These are phyloP conservation scores for Poeciliopsis occidentalis DNA, from an alignment of 2,113 vertebrate species.

Conservation along the genomic window DNA sequence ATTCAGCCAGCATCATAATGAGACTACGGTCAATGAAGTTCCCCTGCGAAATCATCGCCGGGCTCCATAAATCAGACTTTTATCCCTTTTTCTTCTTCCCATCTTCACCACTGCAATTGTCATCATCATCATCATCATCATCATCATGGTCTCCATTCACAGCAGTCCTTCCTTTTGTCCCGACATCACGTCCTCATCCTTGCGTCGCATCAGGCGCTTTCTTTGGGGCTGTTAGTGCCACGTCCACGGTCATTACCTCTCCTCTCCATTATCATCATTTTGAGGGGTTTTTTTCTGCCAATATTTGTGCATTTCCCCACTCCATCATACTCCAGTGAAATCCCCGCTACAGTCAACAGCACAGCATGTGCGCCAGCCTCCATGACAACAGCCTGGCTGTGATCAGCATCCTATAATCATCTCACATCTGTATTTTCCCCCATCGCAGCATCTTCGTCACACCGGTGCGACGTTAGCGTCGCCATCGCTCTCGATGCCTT, in stretches of 20 bases:
- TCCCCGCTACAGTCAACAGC: not conserved
- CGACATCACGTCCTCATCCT: not conserved
- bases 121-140: not conserved
- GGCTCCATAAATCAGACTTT: not conserved
- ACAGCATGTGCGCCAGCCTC: not conserved
- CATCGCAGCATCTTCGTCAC: not conserved
- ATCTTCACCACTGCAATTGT: not conserved
- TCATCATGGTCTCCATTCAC: not conserved
- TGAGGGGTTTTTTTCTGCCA: not conserved
- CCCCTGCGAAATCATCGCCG: not conserved
- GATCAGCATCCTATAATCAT: not conserved
- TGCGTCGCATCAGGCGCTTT: not conserved
- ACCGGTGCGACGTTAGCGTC: not conserved
- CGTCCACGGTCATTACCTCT: not conserved
- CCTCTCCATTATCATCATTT: not conserved
- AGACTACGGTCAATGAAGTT: not conserved
- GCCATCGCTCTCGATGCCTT: not conserved
- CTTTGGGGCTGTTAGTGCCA: not conserved
- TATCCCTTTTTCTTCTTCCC: not conserved
- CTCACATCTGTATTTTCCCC: not conserved
- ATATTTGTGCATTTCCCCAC: not conserved
- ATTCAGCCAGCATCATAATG: not conserved
- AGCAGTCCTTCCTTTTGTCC: not conserved
- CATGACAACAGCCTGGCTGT: not conserved
- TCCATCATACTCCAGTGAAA: not conserved